A percentile compares a stretch with the other conserved stretches of the same genome.
Evolutionary conservation across 1,140 invertebrate genomes (phyloP).

Genomic region (Drosophila sp.): DNA sequence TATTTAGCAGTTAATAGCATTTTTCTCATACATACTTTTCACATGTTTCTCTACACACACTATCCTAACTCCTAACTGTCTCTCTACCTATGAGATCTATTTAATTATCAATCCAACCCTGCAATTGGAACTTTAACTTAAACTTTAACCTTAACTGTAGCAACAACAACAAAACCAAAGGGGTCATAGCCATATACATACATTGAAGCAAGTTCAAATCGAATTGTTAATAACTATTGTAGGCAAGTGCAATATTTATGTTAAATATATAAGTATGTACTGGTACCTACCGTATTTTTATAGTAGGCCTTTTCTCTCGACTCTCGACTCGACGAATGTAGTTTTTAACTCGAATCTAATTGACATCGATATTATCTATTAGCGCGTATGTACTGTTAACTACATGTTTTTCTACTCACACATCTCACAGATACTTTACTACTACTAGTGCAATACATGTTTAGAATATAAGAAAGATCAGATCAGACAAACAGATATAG

Average conservation of each 20-base stretch:
- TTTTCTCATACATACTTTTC: conserved; percentile 52
- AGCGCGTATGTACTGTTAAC: conserved; percentile 75
- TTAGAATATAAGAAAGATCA: conserved; percentile 57
- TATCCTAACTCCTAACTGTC: conserved; percentile 27
- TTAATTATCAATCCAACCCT: conserved; percentile 28
- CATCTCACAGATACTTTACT: conserved; percentile 78
- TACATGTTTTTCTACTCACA: conserved; percentile 75
- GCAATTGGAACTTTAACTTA: conserved; percentile 52
- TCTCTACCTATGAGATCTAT: conserved; percentile 16
- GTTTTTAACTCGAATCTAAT: conserved; percentile 52
- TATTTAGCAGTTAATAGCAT: conserved; percentile 71
- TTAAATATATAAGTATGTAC: conserved; percentile 56
- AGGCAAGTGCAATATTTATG: conserved; percentile 74
- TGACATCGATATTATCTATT: conserved; percentile 61
- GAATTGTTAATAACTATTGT: conserved; percentile 78
- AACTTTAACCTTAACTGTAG: conserved; percentile 35
- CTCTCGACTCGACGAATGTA: conserved; percentile 70
- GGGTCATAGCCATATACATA: conserved; percentile 33
- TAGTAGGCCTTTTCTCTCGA: conserved; percentile 73
- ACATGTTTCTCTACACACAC: conserved; percentile 17
- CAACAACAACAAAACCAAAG: conserved; percentile 50
- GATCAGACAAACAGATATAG: conserved; percentile 19
- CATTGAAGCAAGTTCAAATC: conserved; percentile 76
- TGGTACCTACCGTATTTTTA: conserved; percentile 70
- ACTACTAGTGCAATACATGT: conserved; percentile 64